Percentiles rank a stretch among this genome's conserved stretches.
Evolutionary conservation across 2,888 invertebrate species (phyloP).

Genomic region (Sphaeridia pumilis): DNA sequence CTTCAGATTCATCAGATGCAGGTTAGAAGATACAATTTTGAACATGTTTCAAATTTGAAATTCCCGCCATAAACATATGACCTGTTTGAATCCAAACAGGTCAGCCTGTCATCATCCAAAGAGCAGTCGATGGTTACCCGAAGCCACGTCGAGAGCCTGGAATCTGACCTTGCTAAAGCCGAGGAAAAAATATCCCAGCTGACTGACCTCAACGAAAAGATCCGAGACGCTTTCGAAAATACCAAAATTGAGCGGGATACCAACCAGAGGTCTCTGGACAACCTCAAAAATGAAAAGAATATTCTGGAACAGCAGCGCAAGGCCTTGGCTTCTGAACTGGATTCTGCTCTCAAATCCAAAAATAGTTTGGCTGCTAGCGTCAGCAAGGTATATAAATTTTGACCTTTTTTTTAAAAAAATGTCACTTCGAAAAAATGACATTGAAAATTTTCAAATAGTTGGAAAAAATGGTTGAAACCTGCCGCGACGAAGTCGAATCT

Average conservation of each 20-base stretch:
- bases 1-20: slow-evolving; percentile 82
- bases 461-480: slow-evolving; percentile 31
- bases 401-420: no score
- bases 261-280: slow-evolving; percentile 67
- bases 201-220: slow-evolving; percentile 56
- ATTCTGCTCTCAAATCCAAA: slow-evolving; percentile 31
- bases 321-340: slow-evolving; percentile 37
- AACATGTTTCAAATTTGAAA: no score
- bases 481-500: slow-evolving; percentile 66
- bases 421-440: no score
- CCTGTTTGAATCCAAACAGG: no score
- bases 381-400: slow-evolving; percentile 57
- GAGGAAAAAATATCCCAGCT: slow-evolving; percentile 62
- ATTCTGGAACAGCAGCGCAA: slow-evolving; percentile 54
- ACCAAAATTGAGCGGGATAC: slow-evolving; percentile 66
- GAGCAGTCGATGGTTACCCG: slow-evolving; percentile 64
- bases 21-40: no score
- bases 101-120: slow-evolving; percentile 70
- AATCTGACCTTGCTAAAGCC: slow-evolving; percentile 53
- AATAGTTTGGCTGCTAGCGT: slow-evolving; percentile 27
- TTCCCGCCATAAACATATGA: no score
- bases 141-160: slow-evolving; percentile 65
- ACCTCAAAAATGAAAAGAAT: slow-evolving; percentile 64
- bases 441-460: no score
- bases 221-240: slow-evolving; percentile 60